Base-by-base conservation (phyloP, 2,113 vertebrate species). In the Paedocypris sp. region DNA sequence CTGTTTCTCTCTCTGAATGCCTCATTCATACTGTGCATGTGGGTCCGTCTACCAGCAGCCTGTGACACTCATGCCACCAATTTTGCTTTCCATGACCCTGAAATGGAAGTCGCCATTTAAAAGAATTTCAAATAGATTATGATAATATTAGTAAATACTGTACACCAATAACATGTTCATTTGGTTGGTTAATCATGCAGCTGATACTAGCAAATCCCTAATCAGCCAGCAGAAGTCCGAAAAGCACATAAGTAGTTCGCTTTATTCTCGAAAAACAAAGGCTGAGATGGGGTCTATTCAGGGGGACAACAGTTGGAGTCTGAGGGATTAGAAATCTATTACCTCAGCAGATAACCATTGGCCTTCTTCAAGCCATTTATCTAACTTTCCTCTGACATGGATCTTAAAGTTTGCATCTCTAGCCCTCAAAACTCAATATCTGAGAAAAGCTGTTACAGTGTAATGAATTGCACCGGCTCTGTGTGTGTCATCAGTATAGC, bases 401-500 rank as follows among this genome's bases (percentile, higher is more conserved):
- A 64, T 50, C 10, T 26, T 33, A 32, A 35, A 41, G 45, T 46
- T 22, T 60, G 38, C 42, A 43, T 36, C 23, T 36, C 18, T 51
- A 54, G 31, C 47, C 11, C 8, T 45, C 49, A 23, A 46, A 58
- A 45, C 57, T 65, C 56, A 50, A 54, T 64, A 64, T 60, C 50
- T 22, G 8, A n/a, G 22, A 20, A 19, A 29, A 15, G 50, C 43
- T 32, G 46, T 60, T 48, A 49, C 53, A 43, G 58, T 36, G 64
- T 67, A 59, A 75, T 73, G 59, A 60, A 67, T 72, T 70, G 54
- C 62, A 38, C 46, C 47, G 67, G 15, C 28, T 56, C 32, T 25
- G 63, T 73, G 43, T 60, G 60, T 75, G 61, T 71, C 67, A 67
- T 73, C 69, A 68, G 74, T 74, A 76, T 68, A 70, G 45, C 64